Percentiles rank a stretch among this genome's conserved stretches.
phyloP scores from a whole-genome alignment of 2,113 vertebrate species.

The Eretmochelys imbricata region DNA sequence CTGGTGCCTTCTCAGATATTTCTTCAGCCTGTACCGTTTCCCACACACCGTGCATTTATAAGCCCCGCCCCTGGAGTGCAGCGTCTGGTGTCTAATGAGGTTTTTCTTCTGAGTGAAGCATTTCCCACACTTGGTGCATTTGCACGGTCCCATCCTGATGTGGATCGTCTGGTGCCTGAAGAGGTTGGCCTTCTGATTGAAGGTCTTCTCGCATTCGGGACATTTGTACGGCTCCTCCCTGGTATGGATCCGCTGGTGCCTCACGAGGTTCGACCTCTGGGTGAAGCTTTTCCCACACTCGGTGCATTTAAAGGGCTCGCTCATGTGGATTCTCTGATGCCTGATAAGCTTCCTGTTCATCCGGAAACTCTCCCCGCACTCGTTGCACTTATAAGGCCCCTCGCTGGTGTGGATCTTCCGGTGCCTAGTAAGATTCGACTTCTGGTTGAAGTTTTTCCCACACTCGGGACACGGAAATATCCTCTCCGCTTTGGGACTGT shows the following conservation, averaged over 20 bases:
- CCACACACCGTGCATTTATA: constrained; percentile 37
- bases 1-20: constrained; percentile 62
- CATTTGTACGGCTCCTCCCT: constrained; percentile 59
- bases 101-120: constrained; percentile 12
- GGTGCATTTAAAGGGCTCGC: constrained; percentile 26
- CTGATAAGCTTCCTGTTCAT: constrained; percentile 26
- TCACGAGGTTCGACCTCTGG: constrained; percentile 28
- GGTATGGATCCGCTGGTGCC: constrained; percentile 50
- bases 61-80: constrained; percentile 30
- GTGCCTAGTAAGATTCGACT: constrained; percentile 53
- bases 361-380: constrained; percentile 52
- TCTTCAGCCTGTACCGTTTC: constrained; percentile 41
- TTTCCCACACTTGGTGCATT: constrained; percentile 59
- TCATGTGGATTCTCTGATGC: constrained; percentile 38
- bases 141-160: constrained; percentile 43
- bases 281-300: constrained; percentile 43
- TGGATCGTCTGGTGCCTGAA: constrained; percentile 45
- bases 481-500: not conserved
- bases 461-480: constrained; percentile 40
- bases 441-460: constrained; percentile 38
- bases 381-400: not conserved
- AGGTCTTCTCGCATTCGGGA: constrained; percentile 48
- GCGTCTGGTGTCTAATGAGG: constrained; percentile 40
- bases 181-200: constrained; percentile 65
- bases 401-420: constrained; percentile 25